Evolutionary conservation across 2,888 invertebrate species (phyloP).

Genomic region (Heteromyza rotundicornis): DNA sequence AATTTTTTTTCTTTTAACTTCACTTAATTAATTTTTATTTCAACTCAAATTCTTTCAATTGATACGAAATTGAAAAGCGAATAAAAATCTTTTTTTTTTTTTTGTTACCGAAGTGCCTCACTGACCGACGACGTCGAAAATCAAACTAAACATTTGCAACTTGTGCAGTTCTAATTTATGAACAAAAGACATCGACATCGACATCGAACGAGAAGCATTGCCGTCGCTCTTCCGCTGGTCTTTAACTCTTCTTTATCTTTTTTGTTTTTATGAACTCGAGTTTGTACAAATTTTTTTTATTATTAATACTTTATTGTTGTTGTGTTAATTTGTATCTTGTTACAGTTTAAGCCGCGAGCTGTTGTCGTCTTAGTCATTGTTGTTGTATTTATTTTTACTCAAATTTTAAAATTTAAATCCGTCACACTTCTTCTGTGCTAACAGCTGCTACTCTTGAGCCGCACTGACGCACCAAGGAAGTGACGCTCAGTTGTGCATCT

Average conservation of each 20-base stretch:
- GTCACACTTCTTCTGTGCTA: not conserved
- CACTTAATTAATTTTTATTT: too few species aligned
- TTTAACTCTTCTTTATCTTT: not conserved
- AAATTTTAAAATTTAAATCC: not conserved
- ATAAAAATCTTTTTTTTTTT: not conserved
- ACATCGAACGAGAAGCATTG: too few species aligned
- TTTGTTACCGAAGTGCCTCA: not conserved
- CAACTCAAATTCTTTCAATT: too few species aligned
- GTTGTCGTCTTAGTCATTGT: not conserved
- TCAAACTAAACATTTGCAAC: constrained; percentile 21
- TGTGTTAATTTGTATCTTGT: too few species aligned
- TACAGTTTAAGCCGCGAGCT: not conserved
- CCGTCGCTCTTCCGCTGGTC: not conserved
- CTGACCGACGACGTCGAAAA: constrained; percentile 8
- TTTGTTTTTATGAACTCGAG: not conserved
- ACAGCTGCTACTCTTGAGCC: not conserved
- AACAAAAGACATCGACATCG: constrained; percentile 8
- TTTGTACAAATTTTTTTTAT: not conserved
- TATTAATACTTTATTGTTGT: not conserved
- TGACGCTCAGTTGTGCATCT: not conserved
- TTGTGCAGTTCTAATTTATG: constrained; percentile 21
- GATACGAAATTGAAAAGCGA: not conserved
- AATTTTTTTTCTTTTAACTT: too few species aligned
- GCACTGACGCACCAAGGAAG: not conserved
- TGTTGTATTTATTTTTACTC: not conserved